Percentiles rank a stretch among this genome's conserved stretches.
These are phyloP conservation scores for Atractosteus spatula DNA, from an alignment of 2,113 vertebrate genomes.

Conservation along the genomic window DNA sequence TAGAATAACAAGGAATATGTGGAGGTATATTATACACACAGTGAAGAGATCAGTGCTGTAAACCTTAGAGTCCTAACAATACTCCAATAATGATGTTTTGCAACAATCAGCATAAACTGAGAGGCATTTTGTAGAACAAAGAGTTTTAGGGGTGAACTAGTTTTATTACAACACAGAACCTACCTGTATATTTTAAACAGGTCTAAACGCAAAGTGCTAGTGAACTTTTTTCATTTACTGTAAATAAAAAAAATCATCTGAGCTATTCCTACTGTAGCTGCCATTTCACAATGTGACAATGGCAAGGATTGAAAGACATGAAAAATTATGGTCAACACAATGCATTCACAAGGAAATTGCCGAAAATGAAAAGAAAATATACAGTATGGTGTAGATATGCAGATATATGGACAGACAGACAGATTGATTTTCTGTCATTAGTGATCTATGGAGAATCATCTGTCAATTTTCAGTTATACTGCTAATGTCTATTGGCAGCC, in stretches of 20 bases:
- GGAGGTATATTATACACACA: conserved; percentile 52
- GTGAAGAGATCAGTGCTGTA: conserved; percentile 14
- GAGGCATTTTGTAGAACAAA: background rate
- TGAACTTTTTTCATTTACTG: too few species aligned
- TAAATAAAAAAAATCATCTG: too few species aligned
- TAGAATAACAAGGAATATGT: conserved; percentile 96
- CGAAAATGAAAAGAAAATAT: conserved; percentile 44
- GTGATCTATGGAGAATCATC: conserved; percentile 62
- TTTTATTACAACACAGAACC: background rate
- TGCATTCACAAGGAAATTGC: background rate
- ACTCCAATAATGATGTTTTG: background rate
- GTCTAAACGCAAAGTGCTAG: background rate
- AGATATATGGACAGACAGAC: conserved; percentile 20
- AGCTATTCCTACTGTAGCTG: too few species aligned
- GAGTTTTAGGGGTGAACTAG: background rate
- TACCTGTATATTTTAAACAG: background rate
- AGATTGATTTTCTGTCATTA: conserved; percentile 62
- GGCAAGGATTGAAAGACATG: conserved; percentile 17
- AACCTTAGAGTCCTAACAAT: conserved; percentile 9
- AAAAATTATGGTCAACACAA: background rate
- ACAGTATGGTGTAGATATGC: conserved; percentile 27
- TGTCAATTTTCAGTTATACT: conserved; percentile 58
- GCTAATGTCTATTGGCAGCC: conserved; percentile 57
- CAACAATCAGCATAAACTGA: conserved; percentile 7
- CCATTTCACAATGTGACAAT: background rate